Conservation (phyloP, 2,113 vertebrate genomes). For the Pomatorhinus ruficollis region DNA sequence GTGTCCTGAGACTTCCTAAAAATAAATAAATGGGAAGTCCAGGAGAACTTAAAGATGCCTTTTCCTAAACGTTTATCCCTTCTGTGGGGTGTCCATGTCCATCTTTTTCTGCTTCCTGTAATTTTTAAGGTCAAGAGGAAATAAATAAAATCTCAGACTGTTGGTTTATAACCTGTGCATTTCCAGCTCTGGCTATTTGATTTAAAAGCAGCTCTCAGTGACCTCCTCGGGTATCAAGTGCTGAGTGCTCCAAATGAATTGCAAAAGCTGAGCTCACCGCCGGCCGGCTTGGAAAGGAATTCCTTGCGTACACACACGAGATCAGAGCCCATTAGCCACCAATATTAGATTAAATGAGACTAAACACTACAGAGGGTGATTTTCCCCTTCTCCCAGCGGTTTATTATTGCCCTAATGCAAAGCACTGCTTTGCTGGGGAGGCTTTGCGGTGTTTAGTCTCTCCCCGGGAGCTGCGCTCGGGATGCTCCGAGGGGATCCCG, state of each 20-base stretch:
- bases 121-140: not conserved
- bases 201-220: not conserved
- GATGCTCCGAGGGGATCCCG: not conserved
- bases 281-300: not conserved
- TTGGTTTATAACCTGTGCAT: not conserved
- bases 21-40: not conserved
- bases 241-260: not conserved
- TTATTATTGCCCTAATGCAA: slow-evolving; percentile 2
- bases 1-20: not conserved
- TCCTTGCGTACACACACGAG: not conserved
- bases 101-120: not conserved
- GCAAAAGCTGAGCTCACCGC: not conserved
- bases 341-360: slow-evolving; percentile 64
- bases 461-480: not conserved
- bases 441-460: not conserved
- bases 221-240: not conserved
- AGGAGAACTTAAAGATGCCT: not conserved
- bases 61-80: not conserved
- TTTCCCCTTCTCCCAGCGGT: not conserved
- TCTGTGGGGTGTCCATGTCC: accelerated
- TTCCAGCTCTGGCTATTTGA: not conserved
- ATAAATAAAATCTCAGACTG: not conserved
- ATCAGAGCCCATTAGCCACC: slow-evolving; percentile 46
- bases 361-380: slow-evolving; percentile 14
- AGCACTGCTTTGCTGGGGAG: not conserved